Percentiles rank a stretch among this genome's conserved stretches.
Evolutionary conservation across 2,113 vertebrate species (phyloP).

Genomic region (Panthera tigris): DNA sequence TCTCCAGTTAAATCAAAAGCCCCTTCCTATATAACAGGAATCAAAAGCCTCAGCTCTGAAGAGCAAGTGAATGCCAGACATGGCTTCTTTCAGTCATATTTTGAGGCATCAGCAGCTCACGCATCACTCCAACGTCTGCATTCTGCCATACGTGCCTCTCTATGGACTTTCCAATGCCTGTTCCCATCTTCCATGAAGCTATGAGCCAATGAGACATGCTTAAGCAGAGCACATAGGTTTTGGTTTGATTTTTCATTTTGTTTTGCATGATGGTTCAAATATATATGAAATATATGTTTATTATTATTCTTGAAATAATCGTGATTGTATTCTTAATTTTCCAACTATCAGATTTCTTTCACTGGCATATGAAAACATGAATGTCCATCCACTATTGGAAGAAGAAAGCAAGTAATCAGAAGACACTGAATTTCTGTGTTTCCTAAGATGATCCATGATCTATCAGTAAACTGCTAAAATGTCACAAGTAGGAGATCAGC

Average conservation of each 20-base stretch:
- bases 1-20: not conserved
- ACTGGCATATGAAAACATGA: not conserved
- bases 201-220: not conserved
- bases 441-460: not conserved
- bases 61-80: not conserved
- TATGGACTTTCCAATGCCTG: not conserved
- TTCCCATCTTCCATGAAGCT: not conserved
- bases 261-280: not conserved
- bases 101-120: not conserved
- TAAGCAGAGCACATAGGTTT: not conserved
- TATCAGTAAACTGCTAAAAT: not conserved
- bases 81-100: rapidly evolving
- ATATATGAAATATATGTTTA: not conserved
- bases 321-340: not conserved
- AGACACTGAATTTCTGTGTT: not conserved
- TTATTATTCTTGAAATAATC: not conserved
- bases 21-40: not conserved
- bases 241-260: not conserved
- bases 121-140: not conserved
- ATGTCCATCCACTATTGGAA: not conserved
- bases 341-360: not conserved
- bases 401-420: not conserved
- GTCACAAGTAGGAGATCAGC: not conserved
- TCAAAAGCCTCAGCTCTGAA: not conserved
- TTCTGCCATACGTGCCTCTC: not conserved